Conservation (phyloP, 2,113 vertebrate species). For the Spea bombifrons region DNA sequence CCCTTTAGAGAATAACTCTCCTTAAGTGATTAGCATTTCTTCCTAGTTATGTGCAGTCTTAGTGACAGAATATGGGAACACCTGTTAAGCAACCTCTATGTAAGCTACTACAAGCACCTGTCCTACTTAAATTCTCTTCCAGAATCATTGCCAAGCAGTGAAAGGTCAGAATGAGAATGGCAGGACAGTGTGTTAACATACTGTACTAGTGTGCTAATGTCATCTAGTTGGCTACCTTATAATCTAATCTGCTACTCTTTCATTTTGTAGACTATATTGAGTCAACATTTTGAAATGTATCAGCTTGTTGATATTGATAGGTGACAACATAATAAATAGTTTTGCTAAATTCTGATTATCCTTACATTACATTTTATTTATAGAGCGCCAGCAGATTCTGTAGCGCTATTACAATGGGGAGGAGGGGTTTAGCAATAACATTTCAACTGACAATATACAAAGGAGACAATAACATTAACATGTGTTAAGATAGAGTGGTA, state of each 20-base stretch:
- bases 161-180: constrained; percentile 53
- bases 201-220: constrained; percentile 27
- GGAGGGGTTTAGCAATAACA: too few relatives aligned
- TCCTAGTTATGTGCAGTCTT: constrained; percentile 38
- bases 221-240: constrained; percentile 36
- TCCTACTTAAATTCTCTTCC: constrained; percentile 4
- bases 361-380: neutral
- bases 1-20: constrained; percentile 22
- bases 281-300: neutral
- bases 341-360: neutral
- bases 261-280: constrained; percentile 25
- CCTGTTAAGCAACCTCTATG: constrained; percentile 3
- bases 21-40: constrained; percentile 40
- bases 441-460: too few relatives aligned
- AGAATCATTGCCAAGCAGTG: constrained; percentile 43
- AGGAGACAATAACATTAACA: too few relatives aligned
- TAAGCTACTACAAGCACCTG: constrained; percentile 19
- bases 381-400: too few relatives aligned
- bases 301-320: neutral
- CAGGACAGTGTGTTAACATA: constrained; percentile 36
- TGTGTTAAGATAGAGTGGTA: too few relatives aligned
- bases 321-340: neutral
- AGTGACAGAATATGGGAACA: constrained; percentile 44
- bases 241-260: constrained; percentile 37
- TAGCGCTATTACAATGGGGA: too few relatives aligned